Evolutionary conservation across 2,797 vertebrate species (phyloP).

Genomic region (Eutrigla gurnardus): DNA sequence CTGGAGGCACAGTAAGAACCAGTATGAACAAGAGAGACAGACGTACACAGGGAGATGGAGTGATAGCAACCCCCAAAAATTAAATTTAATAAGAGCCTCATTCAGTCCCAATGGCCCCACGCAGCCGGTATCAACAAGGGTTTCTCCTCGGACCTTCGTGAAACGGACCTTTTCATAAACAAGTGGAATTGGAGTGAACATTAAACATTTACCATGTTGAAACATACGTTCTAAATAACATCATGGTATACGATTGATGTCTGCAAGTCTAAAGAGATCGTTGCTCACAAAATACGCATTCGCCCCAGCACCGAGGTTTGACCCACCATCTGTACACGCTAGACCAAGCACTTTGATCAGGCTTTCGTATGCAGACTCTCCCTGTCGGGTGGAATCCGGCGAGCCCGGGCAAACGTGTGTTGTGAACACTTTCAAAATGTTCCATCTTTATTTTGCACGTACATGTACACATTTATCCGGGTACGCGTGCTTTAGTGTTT

Average conservation of each 20-base stretch:
- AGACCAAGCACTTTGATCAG: conserved; percentile 1
- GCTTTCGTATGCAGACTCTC: neutral
- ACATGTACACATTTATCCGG: neutral
- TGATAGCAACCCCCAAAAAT: conserved; percentile 52
- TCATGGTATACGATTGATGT: conserved; percentile 14
- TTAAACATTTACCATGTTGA: conserved; percentile 36
- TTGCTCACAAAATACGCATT: conserved; percentile 9
- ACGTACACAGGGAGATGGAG: neutral
- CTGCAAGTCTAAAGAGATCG: conserved; percentile 2
- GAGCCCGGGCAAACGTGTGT: neutral
- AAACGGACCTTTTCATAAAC: conserved; percentile 33
- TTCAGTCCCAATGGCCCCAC: conserved; percentile 26
- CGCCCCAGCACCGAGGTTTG: neutral
- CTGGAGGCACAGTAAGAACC: conserved; percentile 42
- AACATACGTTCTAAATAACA: conserved; percentile 16
- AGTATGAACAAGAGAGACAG: conserved; percentile 26
- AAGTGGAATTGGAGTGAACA: conserved; percentile 16
- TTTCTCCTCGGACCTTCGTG: conserved; percentile 27
- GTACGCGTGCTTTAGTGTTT: neutral
- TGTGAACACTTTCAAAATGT: neutral
- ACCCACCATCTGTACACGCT: conserved; percentile 18
- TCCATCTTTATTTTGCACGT: neutral
- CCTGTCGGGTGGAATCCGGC: neutral
- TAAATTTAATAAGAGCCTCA: conserved; percentile 40
- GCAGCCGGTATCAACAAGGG: conserved; percentile 16